Base-by-base conservation (phyloP, 2,888 invertebrate species). In the Boloria selene region DNA sequence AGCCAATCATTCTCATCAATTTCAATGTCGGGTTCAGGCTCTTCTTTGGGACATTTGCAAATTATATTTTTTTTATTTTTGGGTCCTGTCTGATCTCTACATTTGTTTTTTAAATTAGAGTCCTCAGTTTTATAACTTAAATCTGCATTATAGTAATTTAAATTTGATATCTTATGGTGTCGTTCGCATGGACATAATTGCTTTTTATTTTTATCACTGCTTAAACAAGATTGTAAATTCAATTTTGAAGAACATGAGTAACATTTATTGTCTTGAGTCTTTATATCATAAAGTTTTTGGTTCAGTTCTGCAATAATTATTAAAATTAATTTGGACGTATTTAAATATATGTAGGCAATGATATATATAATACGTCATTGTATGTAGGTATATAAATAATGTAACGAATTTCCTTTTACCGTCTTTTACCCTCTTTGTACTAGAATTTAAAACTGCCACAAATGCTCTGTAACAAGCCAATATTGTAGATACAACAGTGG, bases 31-130 rank as follows among this genome's bases (percentile, higher is more conserved):
- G 70, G 68, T 5, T 61, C 58, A 16, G 70, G 56, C 22, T 60
- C 70, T 44, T 68, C 61, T 22, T 22, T 22, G 13, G 80, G 77
- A 64, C 84, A 80, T 65, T 74, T 72, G 44, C 80, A 79, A 52
- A 61, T 65, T 16, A 59, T 42, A 14, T 69, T 68, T 3, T 73
- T 75, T 44, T 70, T 71, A 49, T 71, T 76, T 61, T 70, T 73
- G 50, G 67, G 72, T 47, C 64, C 72, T n/a, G 66, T 71, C 66
- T 68, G 73, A 14, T 70, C 59, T 45, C 72, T 71, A 44, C 70
- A 72, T 56, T 44, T 64, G 64, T 60, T 26, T 5, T 63, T 26
- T 38, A 42, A 31, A 13, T 62, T 52, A 50, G 31, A 14, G 14
- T n/a, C 16, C 6, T 14, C 13, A 17, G 55, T 38, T 38, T 38